Evolutionary conservation across 2,113 vertebrate genomes (phyloP).

Genomic region (Panthera leo): DNA sequence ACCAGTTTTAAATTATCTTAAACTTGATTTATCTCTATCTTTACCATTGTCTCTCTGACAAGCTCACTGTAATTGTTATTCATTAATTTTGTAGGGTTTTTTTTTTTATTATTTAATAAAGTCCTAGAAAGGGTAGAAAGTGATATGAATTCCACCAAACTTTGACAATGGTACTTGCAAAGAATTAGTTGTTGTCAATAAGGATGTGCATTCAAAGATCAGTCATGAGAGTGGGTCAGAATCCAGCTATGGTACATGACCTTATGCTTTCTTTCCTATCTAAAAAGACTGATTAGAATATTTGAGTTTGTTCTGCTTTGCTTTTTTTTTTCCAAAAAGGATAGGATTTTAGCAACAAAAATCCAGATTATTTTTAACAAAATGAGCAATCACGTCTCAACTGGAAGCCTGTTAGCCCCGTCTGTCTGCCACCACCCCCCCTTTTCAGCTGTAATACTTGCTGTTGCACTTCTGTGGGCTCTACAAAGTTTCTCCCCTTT

Average conservation of each 20-base stretch:
- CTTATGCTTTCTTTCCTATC: background rate
- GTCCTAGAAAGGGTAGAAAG: background rate
- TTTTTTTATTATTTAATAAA: background rate
- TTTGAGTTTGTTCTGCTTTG: background rate
- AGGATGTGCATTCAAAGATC: background rate
- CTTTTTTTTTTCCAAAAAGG: background rate
- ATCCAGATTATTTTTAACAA: background rate
- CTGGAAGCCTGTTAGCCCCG: background rate
- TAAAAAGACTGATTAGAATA: background rate
- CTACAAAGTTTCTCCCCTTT: background rate
- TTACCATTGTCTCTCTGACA: background rate
- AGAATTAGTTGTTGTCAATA: background rate
- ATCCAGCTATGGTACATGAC: background rate
- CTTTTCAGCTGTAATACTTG: background rate
- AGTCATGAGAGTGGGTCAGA: background rate
- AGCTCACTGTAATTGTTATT: background rate
- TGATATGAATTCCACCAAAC: background rate
- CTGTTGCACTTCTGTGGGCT: background rate
- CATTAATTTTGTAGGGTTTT: background rate
- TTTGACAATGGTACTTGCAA: background rate
- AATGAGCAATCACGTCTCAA: background rate
- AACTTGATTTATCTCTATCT: background rate
- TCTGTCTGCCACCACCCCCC: background rate
- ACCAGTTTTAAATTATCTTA: constrained; percentile 17
- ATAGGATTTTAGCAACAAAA: background rate